These are phyloP conservation scores for Trachymyrmex septentrionalis DNA, from an alignment of 1,140 invertebrate genomes.

Conservation along the genomic window DNA sequence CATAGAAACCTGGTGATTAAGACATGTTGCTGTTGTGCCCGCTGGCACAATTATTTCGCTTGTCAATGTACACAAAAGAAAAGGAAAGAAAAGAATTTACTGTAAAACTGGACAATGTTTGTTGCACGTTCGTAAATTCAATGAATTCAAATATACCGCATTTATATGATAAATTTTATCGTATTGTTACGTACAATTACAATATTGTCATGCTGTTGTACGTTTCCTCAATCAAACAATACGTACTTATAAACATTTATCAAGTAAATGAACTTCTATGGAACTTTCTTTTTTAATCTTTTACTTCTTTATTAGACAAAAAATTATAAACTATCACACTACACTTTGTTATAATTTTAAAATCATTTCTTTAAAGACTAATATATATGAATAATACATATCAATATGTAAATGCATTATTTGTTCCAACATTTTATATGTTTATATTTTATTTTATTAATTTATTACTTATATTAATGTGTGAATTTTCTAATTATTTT, in stretches of 20 bases:
- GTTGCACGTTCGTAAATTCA: constrained; percentile 6
- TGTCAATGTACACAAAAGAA: constrained; percentile 26
- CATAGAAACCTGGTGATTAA: constrained; percentile 38
- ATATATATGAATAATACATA: background rate
- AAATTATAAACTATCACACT: background rate
- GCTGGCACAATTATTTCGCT: constrained; percentile 25
- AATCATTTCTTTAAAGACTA: background rate
- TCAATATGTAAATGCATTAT: background rate
- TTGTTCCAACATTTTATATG: too few relatives aligned
- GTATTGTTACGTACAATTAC: constrained; percentile 8
- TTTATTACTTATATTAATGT: too few relatives aligned
- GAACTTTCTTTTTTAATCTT: background rate
- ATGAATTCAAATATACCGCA: constrained; percentile 31
- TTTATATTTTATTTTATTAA: too few relatives aligned
- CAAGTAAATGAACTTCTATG: background rate
- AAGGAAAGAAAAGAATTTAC: constrained; percentile 19
- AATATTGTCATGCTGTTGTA: background rate
- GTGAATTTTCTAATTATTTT: too few relatives aligned
- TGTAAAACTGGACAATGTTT: constrained; percentile 14
- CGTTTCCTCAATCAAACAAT: background rate
- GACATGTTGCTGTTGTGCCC: constrained; percentile 1
- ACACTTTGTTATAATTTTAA: background rate
- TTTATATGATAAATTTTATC: constrained; percentile 16
- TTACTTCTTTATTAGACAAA: background rate
- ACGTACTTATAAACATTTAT: background rate